Evolutionary conservation across 2,888 invertebrate genomes (phyloP).

Genomic region (Polyploca ridens): DNA sequence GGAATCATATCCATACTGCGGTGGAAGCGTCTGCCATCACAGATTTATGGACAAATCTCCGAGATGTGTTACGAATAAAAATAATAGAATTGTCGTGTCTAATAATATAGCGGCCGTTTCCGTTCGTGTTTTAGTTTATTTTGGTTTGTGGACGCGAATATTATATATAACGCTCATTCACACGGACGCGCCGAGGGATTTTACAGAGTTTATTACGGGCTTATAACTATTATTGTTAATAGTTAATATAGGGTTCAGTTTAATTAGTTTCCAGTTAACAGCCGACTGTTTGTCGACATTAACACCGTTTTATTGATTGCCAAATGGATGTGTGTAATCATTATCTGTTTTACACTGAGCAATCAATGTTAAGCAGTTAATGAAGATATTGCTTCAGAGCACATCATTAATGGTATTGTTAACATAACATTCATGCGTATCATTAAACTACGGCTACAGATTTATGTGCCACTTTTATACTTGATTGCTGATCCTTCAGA

Average conservation of each 20-base stretch:
- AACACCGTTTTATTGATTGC: constrained; percentile 59
- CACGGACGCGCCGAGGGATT: constrained; percentile 49
- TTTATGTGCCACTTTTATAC: neutral
- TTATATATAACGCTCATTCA: constrained; percentile 65
- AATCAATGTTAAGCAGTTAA: constrained; percentile 2
- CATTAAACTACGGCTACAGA: neutral
- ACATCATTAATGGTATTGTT: neutral
- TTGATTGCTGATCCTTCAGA: neutral
- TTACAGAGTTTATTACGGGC: constrained; percentile 53
- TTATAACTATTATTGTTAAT: constrained; percentile 59
- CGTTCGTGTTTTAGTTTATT: constrained; percentile 81
- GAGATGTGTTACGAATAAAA: constrained; percentile 83
- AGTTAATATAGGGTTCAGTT: constrained; percentile 58
- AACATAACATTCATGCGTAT: neutral
- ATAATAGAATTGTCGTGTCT: constrained; percentile 84
- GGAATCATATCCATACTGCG: constrained; percentile 66
- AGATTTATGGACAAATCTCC: constrained; percentile 80
- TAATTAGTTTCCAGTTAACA: constrained; percentile 62
- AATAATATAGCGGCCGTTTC: constrained; percentile 82
- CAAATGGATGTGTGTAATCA: constrained; percentile 44
- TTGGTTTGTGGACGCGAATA: constrained; percentile 79
- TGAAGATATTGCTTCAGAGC: neutral
- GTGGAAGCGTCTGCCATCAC: constrained; percentile 62
- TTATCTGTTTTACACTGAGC: neutral
- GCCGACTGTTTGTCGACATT: constrained; percentile 50